Base-by-base conservation (phyloP, 2,113 vertebrate genomes). In the Lontra canadensis region DNA sequence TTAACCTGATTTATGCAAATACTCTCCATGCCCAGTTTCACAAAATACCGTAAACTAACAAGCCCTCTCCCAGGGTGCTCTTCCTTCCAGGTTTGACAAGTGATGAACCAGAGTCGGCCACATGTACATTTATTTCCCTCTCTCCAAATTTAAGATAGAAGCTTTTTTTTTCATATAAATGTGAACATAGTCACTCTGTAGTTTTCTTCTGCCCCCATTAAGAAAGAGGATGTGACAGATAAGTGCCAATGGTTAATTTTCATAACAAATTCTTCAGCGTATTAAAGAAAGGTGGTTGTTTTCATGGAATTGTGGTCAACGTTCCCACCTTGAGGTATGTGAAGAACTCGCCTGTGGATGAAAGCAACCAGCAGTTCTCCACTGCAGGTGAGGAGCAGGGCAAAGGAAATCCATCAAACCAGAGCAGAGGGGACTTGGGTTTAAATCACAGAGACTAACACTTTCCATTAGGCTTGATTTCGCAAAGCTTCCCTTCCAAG, bases 1-100 rank as follows among this genome's bases (percentile, higher is more conserved):
- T 98, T 96, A 87, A 93, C 91, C 36, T 69, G 65, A 84, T 69
- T 95, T 97, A 96, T 94, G 65, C 95, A 97, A 97, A 95, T 90
- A 39, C 47, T 63, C 76, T 47, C 74, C 29, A 36, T 31, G 69
- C 90, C 78, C 69, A 84, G 31, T 63, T 92, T 95, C 78, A 88
- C 90, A 95, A 61, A 85, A 74, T 44, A 71, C 71, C 55, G 8
- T 95, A 94, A 92, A 94, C 80, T 39, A 88, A 59, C 73, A 93
- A 78, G 52, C 31, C 26, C 29, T 87, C 73, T 96, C 52, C 76
- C 36, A 55, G 29, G 49, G 87, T 67, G 76, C 69, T 90, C n/a
- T 59, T 61, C 80, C 92, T 93, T 94, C 86, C 61, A 95, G 52
- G 74, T 86, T 84, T 84, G 80, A 63, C 78, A 92, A 90, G 34